Evolutionary conservation across 2,797 vertebrate genomes (phyloP), one percentile per base, ranked within the genome.

Genomic region (Tapirus indicus): DNA sequence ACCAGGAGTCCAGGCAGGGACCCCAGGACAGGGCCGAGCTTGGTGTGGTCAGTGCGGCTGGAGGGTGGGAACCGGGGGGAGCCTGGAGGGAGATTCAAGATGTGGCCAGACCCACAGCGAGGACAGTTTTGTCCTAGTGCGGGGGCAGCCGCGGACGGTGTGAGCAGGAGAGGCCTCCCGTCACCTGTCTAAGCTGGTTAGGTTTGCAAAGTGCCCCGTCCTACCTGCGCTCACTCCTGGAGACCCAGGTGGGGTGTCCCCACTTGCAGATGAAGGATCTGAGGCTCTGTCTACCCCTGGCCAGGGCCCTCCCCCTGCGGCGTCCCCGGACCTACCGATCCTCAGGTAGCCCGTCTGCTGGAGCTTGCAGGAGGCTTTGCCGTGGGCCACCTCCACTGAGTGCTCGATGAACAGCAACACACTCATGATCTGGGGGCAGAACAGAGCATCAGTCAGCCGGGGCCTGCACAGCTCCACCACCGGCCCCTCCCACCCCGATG

Each of bases 321-420:
- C 38, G 1, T 32, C 49, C 56, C 86, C 41, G 2, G 7, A 98
- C 98, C 18, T 97, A 99, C 98, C 98, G 0, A 98, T 98, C 68
- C 91, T 95, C 94, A 98, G 98, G 86, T 98, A 99, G 64, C 98
- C 95, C 2, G 78, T 97, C 97, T 68, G 94, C 13, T 98, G 97
- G 95, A 97, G 92, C 72, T 96, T 98, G 97, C 98, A 99, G 82
- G 98, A 98, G 8, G 96, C 90, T 82, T 98, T 99, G 88, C 98
- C 97, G 0, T 94, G 98, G 0, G 97, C 96, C 92, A 99, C 98
- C 86, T 99, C 98, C 98, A 98, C 96, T 0, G 98, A 94, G 29
- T 99, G 98, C 72, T 99, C 98, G 0, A 98, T 98, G 71, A 99
- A 92, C 93, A 99, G 87, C 97, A 99, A 35, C 80, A 98, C 0